Conservation (phyloP, 2,797 vertebrate genomes). For the Notolepis coatsorum region DNA sequence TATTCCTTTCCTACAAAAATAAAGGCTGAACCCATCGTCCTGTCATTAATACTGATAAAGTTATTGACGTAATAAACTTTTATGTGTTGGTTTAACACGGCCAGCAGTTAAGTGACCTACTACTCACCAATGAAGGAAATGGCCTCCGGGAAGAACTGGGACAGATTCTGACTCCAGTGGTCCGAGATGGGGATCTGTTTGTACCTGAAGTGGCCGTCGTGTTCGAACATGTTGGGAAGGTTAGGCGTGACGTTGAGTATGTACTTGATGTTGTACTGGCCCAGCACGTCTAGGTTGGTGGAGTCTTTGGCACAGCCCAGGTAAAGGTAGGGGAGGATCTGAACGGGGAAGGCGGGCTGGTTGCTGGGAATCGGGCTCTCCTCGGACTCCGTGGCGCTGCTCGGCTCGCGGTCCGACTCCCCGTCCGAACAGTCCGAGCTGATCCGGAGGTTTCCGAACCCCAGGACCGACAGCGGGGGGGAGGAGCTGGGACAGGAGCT, state of each 20-base stretch:
- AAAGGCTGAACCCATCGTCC: too few species aligned
- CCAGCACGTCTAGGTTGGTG: conserved; percentile 94
- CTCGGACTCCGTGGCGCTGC: conserved; percentile 94
- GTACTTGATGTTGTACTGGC: conserved; percentile 98
- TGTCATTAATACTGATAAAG: not conserved
- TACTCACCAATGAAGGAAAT: conserved; percentile 98
- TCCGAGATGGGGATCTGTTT: conserved; percentile 99
- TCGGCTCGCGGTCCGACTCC: conserved; percentile 95
- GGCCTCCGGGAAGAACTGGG: conserved; percentile 98
- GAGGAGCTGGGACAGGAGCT: conserved; percentile 92
- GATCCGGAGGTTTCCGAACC: conserved; percentile 94
- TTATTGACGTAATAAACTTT: not conserved
- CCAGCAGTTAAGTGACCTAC: not conserved
- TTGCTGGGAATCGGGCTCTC: conserved; percentile 95
- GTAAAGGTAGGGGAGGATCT: conserved; percentile 97
- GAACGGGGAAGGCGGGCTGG: conserved; percentile 95
- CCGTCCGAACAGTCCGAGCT: conserved; percentile 96
- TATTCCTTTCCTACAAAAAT: too few species aligned
- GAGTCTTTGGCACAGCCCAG: conserved; percentile 99
- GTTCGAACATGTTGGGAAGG: conserved; percentile 98
- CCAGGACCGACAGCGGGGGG: conserved; percentile 90
- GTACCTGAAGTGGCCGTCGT: conserved; percentile 97
- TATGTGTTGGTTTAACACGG: not conserved
- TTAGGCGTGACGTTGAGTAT: conserved; percentile 99
- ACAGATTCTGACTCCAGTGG: conserved; percentile 99